Evolutionary conservation across 2,797 vertebrate genomes (phyloP), one percentile per base, ranked within the genome.

Genomic region (Allobates femoralis): DNA sequence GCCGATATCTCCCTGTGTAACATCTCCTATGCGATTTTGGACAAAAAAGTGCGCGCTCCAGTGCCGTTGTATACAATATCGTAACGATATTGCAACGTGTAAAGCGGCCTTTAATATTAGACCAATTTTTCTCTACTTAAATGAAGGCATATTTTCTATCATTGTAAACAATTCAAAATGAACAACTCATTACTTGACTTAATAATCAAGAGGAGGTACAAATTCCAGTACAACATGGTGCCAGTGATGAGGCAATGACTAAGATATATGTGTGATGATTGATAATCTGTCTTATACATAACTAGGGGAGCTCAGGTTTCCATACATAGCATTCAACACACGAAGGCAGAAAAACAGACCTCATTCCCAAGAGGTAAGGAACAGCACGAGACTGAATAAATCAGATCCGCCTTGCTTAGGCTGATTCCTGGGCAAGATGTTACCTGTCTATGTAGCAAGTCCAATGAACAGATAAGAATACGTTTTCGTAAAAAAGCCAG

Each of bases 371-470:
- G 82, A 73, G 46, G 56, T 84, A 69, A 84, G 56, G 19, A 74
- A 30, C 53, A 58, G n/a, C 46, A 15, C 34, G 41, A 60, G 79
- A 41, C 79, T 76, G 19, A 14, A 28, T 28, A 73, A 84, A 60
- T 41, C 69, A n/a, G 69, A 1, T 34, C 32, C 75, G 86, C 62
- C 75, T 84, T 67, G 53, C 18, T 76, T 32, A 66, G 66, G 51
- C 83, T 69, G 83, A 85, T 88, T 85, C 83, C 60, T 69, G 78
- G 83, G 69, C 86, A 88, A 88, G 86, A 88, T 75, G 32, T 76
- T 88, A 88, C 82, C 86, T 85, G 86, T 30, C 81, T 84, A 50
- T 15, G 73, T 77, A 3, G 18, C 3, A 34, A 85, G 34, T 80
- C 83, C 78, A 80, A 80, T 60, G 46, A 74, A 81, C 51, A 88